Evolutionary conservation across 2,113 vertebrate species (phyloP).

Genomic region (Scortum barcoo): DNA sequence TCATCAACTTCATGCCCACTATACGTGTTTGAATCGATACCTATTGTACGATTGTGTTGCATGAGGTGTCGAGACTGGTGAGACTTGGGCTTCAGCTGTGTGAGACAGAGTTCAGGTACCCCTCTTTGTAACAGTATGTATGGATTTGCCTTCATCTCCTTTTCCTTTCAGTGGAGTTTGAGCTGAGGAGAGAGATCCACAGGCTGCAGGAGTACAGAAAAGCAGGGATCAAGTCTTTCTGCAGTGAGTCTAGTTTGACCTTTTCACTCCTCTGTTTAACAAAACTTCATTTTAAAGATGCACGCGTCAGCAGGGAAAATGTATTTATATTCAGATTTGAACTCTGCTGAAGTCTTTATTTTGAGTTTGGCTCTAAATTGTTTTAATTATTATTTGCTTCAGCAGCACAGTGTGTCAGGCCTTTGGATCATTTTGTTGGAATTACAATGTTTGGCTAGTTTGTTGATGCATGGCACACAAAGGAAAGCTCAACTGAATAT

Average conservation of each 20-base stretch:
- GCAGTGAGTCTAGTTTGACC: conserved; percentile 89
- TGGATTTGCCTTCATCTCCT: conserved; percentile 20
- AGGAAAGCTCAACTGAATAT: conserved; percentile 9
- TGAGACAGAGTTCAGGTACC: conserved; percentile 5
- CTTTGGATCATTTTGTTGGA: conserved; percentile 1
- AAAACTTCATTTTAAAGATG: conserved; percentile 25
- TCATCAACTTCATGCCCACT: neutral
- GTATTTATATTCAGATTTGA: conserved; percentile 24
- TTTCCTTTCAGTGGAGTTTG: conserved; percentile 92
- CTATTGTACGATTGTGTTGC: neutral
- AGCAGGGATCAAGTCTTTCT: conserved; percentile 96
- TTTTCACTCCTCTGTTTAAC: conserved; percentile 20
- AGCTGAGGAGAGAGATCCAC: conserved; percentile 93
- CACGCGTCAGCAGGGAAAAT: conserved; percentile 18
- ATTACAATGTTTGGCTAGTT: conserved; percentile 20
- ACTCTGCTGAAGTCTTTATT: conserved; percentile 7
- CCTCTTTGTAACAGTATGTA: neutral
- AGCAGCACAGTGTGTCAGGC: neutral
- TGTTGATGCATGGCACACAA: conserved; percentile 14
- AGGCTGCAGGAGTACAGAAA: conserved; percentile 95
- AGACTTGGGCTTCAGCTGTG: neutral
- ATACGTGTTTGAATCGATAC: neutral
- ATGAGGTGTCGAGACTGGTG: neutral
- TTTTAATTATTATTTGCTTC: conserved; percentile 15
- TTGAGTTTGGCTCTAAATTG: neutral